Evolutionary conservation across 2,888 invertebrate species (phyloP), one percentile per base, ranked within the genome.

Genomic region (Cacoxenus indagator): DNA sequence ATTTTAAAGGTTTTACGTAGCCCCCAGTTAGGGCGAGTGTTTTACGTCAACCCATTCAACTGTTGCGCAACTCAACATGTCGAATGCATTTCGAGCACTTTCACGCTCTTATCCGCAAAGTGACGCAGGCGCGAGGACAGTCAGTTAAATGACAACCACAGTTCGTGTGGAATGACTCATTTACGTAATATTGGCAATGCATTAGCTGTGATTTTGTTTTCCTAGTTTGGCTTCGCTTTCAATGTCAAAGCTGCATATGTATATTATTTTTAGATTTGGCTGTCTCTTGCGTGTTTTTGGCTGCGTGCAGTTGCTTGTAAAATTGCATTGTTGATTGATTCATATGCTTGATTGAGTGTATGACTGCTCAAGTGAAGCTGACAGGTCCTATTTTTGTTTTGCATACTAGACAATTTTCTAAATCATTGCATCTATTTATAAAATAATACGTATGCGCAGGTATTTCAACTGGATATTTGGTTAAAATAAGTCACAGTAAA

Each of bases 371-470:
- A 14, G n/a, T 27, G 29, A 19, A 31, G 4, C 17, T 26, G 26
- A 24, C 14, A 55, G 59, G n/a, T n/a, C n/a, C n/a, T n/a, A n/a
- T n/a, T n/a, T n/a, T n/a, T 59, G 45, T 61, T 61, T 59, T 59
- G 59, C 59, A 59, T 59, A 59, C 29, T 59, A 43, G 22, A 62
- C 61, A 62, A 62, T 62, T 62, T 62, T 62, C 61, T 62, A 43
- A 22, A 31, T 14, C 61, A 62, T 14, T 62, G 61, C 61, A 29
- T 27, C 8, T 29, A 1, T 37, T 37, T 37, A 11, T 1, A 11
- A 11, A 31, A 11, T 37, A 11, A 4, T 37, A 37, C 14, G n/a
- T 37, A 37, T 5, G 37, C n/a, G n/a, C n/a, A n/a, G n/a, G n/a
- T n/a, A n/a, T n/a, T n/a, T n/a, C n/a, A n/a, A n/a, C n/a, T n/a